phyloP scores from a whole-genome alignment of 2,797 vertebrate genomes.

The Aeoliscus strigatus region DNA sequence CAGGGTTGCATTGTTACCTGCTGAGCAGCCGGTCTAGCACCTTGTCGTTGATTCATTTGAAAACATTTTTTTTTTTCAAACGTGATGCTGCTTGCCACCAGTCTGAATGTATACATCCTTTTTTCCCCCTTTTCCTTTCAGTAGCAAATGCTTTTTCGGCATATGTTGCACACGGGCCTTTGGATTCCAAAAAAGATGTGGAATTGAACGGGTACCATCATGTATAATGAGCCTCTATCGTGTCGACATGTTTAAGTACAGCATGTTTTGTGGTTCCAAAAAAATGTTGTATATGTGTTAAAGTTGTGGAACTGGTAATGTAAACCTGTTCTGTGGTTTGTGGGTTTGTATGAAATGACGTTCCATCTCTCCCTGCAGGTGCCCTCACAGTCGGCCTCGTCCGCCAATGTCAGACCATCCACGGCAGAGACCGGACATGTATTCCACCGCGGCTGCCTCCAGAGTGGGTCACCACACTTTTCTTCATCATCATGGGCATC shows the following conservation, averaged over 20 bases:
- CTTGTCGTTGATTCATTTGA: constrained; percentile 6
- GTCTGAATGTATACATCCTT: neutral
- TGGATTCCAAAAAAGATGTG: too few relatives aligned
- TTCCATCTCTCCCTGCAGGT: constrained; percentile 69
- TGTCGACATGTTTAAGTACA: too few relatives aligned
- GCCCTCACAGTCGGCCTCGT: constrained; percentile 97
- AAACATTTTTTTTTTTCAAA: constrained; percentile 17
- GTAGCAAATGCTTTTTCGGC: too few relatives aligned
- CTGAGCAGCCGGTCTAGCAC: neutral
- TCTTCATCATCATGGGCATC: constrained; percentile 99
- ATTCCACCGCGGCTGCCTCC: constrained; percentile 96
- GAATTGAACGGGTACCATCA: too few relatives aligned
- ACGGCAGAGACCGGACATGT: constrained; percentile 95
- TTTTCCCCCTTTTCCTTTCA: too few relatives aligned
- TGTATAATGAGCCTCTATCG: too few relatives aligned
- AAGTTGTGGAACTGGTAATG: too few relatives aligned
- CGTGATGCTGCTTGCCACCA: constrained; percentile 1
- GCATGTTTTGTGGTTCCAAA: too few relatives aligned
- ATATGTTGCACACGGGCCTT: too few relatives aligned
- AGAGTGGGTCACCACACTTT: constrained; percentile 98
- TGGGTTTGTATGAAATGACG: neutral
- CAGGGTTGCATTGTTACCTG: constrained; percentile 10
- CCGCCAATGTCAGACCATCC: constrained; percentile 98
- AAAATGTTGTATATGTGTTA: too few relatives aligned
- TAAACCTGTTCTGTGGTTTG: neutral